phyloP scores from a whole-genome alignment of 1,140 invertebrate genomes.

The Holotrichia oblita region DNA sequence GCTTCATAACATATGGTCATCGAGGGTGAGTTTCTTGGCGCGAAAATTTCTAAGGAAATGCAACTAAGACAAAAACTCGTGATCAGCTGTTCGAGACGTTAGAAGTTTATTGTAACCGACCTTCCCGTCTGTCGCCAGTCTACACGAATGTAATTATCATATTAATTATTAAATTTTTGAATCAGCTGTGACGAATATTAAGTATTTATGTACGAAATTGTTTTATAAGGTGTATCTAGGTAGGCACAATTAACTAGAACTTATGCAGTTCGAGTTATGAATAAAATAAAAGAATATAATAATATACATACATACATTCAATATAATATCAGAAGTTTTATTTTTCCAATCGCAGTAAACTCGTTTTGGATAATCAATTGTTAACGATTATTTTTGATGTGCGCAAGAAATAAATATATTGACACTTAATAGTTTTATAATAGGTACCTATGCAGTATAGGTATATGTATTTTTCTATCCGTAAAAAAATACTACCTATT shows the following conservation, averaged over 20 bases:
- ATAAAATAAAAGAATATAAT: too few relatives aligned
- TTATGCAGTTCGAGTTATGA: too few relatives aligned
- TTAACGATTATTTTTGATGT: too few relatives aligned
- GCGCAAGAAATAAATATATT: too few relatives aligned
- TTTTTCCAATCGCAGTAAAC: too few relatives aligned
- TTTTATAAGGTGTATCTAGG: background rate
- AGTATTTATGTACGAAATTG: background rate
- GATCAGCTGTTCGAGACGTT: conserved; percentile 38
- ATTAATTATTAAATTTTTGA: conserved; percentile 29
- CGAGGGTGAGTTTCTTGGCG: conserved; percentile 25
- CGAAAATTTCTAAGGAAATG: conserved; percentile 35
- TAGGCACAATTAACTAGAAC: background rate
- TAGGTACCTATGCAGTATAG: too few relatives aligned
- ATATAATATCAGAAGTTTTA: too few relatives aligned
- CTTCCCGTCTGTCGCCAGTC: conserved; percentile 34
- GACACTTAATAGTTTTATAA: too few relatives aligned
- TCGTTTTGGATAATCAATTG: too few relatives aligned
- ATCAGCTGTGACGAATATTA: conserved; percentile 25
- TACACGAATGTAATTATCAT: conserved; percentile 39
- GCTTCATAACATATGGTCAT: background rate
- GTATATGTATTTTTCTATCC: too few relatives aligned
- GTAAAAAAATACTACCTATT: too few relatives aligned
- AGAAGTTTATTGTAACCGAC: conserved; percentile 31
- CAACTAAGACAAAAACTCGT: conserved; percentile 22
- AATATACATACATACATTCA: too few relatives aligned